Evolutionary conservation across 2,113 vertebrate species (phyloP).

Genomic region (Cyanocitta stelleri): DNA sequence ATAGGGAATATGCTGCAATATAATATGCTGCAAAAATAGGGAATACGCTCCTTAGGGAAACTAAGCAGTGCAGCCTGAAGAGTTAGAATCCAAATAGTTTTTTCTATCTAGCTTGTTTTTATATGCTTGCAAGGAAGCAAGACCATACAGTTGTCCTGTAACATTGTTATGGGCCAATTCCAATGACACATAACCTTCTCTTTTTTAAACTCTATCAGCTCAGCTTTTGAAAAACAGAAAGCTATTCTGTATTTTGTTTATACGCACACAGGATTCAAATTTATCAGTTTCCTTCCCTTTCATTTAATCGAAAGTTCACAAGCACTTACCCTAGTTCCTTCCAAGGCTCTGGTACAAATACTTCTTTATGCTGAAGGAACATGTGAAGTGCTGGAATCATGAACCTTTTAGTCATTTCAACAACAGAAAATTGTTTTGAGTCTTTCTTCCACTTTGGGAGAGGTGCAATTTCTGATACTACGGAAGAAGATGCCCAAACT

Average conservation of each 20-base stretch:
- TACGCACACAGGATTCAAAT: neutral
- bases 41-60: neutral
- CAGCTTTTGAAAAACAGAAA: neutral
- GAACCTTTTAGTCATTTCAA: neutral
- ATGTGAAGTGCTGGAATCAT: neutral
- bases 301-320: neutral
- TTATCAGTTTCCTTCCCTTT: conserved; percentile 19
- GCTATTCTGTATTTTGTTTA: conserved; percentile 1
- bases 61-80: neutral
- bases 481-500: neutral
- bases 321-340: neutral
- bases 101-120: neutral
- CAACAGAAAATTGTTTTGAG: neutral
- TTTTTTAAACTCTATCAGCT: neutral
- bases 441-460: neutral
- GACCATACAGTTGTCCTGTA: neutral
- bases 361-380: neutral
- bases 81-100: neutral
- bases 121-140: neutral
- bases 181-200: rapidly evolving
- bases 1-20: neutral
- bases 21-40: neutral
- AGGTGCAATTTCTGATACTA: neutral
- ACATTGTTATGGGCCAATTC: neutral
- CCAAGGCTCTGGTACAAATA: neutral